These are phyloP conservation scores for Lethocerus indicus DNA, from an alignment of 1,140 invertebrate species.

Conservation along the genomic window DNA sequence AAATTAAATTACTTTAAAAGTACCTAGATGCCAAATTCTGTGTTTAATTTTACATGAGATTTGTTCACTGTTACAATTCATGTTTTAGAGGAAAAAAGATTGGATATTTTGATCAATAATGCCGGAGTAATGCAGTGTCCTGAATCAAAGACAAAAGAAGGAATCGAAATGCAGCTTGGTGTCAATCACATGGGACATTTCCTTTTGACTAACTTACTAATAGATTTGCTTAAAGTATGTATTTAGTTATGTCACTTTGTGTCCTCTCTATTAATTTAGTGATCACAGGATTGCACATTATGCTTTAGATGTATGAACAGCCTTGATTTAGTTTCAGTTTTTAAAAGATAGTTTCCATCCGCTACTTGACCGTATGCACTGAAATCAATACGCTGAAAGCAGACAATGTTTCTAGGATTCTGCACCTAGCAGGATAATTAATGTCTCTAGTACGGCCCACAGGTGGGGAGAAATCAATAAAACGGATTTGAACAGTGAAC, in stretches of 20 bases:
- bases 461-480: constrained; percentile 49
- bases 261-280: no score
- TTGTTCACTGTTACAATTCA: no score
- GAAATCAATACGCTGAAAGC: no score
- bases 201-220: constrained; percentile 65
- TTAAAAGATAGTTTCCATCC: no score
- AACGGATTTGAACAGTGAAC: constrained; percentile 55
- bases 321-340: no score
- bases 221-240: constrained; percentile 52
- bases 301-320: no score
- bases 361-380: no score
- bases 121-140: constrained; percentile 71
- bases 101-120: constrained; percentile 82
- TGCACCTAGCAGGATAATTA: constrained; percentile 58
- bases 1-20: no score
- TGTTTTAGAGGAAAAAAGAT: constrained; percentile 38
- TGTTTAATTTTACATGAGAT: no score
- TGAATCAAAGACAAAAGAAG: constrained; percentile 53
- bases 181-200: constrained; percentile 89
- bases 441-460: constrained; percentile 58
- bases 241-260: neutral
- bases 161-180: constrained; percentile 74
- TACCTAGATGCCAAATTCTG: no score
- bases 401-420: constrained; percentile 36
- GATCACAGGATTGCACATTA: no score